phyloP scores from a whole-genome alignment of 1,140 invertebrate species.

The Neodiprion lecontei region DNA sequence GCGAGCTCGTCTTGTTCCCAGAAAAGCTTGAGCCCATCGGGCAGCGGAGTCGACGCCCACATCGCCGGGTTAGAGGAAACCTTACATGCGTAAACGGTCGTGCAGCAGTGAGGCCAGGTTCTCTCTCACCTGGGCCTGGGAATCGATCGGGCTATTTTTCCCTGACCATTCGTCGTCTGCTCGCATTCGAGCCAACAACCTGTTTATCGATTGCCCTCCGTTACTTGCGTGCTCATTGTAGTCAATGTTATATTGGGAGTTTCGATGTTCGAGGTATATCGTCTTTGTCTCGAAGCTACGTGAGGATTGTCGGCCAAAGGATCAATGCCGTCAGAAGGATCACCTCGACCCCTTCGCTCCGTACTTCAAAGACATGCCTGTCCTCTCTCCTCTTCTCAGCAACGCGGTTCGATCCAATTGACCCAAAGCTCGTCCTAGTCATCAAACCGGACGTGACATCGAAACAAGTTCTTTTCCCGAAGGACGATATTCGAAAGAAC shows the following conservation, averaged over 20 bases:
- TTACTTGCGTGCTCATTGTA: too few relatives aligned
- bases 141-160: too few relatives aligned
- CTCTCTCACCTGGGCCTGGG: too few relatives aligned
- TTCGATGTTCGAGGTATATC: background rate
- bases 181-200: too few relatives aligned
- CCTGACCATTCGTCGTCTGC: too few relatives aligned
- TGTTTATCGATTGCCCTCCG: too few relatives aligned
- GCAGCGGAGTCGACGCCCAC: constrained; percentile 60
- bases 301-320: background rate
- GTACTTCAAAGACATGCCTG: constrained; percentile 41
- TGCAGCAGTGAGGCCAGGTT: too few relatives aligned
- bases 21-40: constrained; percentile 55
- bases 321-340: constrained; percentile 20
- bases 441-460: constrained; percentile 58
- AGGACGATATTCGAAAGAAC: too few relatives aligned
- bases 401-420: constrained; percentile 57
- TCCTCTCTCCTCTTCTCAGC: constrained; percentile 12
- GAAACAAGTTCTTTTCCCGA: background rate
- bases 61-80: constrained; percentile 54
- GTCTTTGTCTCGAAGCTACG: background rate
- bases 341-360: constrained; percentile 48
- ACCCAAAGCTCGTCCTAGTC: constrained; percentile 65
- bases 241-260: too few relatives aligned
- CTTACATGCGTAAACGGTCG: background rate
- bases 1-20: constrained; percentile 17